These are phyloP conservation scores for Drosophila niveifrons DNA, from an alignment of 2,888 invertebrate genomes.

Conservation along the genomic window DNA sequence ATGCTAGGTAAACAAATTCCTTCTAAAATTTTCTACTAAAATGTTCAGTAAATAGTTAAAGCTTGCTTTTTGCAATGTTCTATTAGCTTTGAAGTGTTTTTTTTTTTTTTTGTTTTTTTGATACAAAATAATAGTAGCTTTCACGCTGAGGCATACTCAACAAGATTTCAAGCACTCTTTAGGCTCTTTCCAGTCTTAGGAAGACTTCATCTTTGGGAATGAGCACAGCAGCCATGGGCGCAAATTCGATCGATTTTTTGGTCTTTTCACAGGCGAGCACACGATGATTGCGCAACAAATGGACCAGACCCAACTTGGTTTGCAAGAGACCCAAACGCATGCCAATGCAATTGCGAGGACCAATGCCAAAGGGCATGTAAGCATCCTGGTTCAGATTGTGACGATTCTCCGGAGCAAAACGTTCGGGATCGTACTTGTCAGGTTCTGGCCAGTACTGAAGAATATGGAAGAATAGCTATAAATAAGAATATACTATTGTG, in stretches of 20 bases:
- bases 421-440: conserved; percentile 71
- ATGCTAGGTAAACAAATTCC: too few species aligned
- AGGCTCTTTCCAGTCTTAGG: conserved; percentile 36
- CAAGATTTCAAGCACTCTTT: background rate
- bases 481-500: too few species aligned
- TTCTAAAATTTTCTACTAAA: too few species aligned
- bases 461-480: background rate
- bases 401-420: conserved; percentile 72
- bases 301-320: conserved; percentile 72
- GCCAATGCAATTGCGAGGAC: conserved; percentile 79
- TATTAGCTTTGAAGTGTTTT: background rate
- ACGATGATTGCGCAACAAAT: conserved; percentile 70
- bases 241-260: conserved; percentile 51
- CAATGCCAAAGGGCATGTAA: conserved; percentile 78
- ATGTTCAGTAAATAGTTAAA: too few species aligned
- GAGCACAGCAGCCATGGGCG: conserved; percentile 18
- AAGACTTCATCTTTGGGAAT: conserved; percentile 48
- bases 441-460: conserved; percentile 77
- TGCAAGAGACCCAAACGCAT: conserved; percentile 78
- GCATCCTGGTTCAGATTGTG: conserved; percentile 64
- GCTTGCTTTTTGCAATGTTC: background rate
- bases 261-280: conserved; percentile 60
- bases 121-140: conserved; percentile 1
- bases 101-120: background rate
- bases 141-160: background rate